A percentile compares a stretch with the other conserved stretches of the same genome.
phyloP scores from a whole-genome alignment of 2,113 vertebrate species.

The Oplegnathus fasciatus region DNA sequence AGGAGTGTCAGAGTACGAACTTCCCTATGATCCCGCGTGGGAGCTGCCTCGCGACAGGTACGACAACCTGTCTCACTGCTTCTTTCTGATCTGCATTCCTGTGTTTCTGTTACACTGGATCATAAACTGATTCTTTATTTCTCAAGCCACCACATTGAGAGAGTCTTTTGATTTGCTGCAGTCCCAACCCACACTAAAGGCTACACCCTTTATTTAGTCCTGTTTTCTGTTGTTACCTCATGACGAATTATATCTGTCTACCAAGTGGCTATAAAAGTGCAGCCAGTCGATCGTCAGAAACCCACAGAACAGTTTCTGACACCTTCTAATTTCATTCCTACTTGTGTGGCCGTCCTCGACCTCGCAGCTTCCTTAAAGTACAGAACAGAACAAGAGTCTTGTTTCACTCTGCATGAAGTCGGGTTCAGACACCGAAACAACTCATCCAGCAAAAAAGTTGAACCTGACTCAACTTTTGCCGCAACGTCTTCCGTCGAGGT shows the following conservation, averaged over 20 bases:
- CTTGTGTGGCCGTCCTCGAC: not conserved
- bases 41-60: slow-evolving; percentile 92
- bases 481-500: no score
- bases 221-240: not conserved
- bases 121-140: not conserved
- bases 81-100: not conserved
- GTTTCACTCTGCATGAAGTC: no score
- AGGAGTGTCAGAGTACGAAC: slow-evolving; percentile 91
- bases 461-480: no score
- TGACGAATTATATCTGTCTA: not conserved
- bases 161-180: not conserved
- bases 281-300: not conserved
- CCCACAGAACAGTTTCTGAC: not conserved
- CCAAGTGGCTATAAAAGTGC: not conserved
- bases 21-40: slow-evolving; percentile 92
- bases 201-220: not conserved
- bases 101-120: not conserved
- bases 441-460: no score
- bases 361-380: not conserved
- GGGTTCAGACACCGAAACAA: no score
- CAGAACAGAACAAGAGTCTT: no score
- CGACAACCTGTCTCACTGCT: not conserved
- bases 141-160: not conserved
- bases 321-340: not conserved
- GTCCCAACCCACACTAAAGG: no score